phyloP scores from a whole-genome alignment of 2,797 vertebrate genomes.

The Hippocampus kuda region DNA sequence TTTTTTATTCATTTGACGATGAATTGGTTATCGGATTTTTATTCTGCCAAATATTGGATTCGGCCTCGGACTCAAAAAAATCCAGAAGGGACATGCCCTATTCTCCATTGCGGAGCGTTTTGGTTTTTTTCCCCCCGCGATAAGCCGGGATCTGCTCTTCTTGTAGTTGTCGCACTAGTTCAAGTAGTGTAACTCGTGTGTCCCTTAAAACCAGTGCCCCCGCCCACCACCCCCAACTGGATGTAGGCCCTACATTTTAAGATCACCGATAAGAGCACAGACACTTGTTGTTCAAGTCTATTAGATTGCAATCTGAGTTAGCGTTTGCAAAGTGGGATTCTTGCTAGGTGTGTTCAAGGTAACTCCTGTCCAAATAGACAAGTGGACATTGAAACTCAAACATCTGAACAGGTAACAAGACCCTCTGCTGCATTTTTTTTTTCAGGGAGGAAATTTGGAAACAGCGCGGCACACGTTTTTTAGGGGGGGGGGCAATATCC shows the following conservation, averaged over 20 bases:
- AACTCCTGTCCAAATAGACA: slow-evolving; percentile 49
- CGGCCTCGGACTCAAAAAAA: too few relatives aligned
- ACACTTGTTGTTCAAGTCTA: slow-evolving; percentile 26
- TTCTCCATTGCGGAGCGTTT: too few relatives aligned
- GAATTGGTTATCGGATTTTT: too few relatives aligned
- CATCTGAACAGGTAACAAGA: slow-evolving; percentile 71
- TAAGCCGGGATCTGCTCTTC: too few relatives aligned
- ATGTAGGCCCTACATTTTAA: background rate
- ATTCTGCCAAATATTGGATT: too few relatives aligned
- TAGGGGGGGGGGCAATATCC: slow-evolving; percentile 60
- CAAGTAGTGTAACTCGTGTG: too few relatives aligned
- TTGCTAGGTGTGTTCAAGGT: slow-evolving; percentile 41
- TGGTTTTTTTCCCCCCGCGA: too few relatives aligned
- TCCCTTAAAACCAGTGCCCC: too few relatives aligned
- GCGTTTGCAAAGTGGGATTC: slow-evolving; percentile 38
- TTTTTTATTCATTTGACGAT: too few relatives aligned
- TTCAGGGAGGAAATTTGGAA: slow-evolving; percentile 49
- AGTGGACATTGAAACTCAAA: slow-evolving; percentile 64
- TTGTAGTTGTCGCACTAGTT: too few relatives aligned
- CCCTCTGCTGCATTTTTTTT: slow-evolving; percentile 44
- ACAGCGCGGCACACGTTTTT: slow-evolving; percentile 63
- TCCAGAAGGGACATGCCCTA: too few relatives aligned
- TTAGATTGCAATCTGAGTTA: slow-evolving; percentile 33
- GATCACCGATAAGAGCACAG: slow-evolving; percentile 17
- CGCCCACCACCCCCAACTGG: too few relatives aligned